Conservation (phyloP, 2,888 invertebrate species). For the Eupithecia exiguata region DNA sequence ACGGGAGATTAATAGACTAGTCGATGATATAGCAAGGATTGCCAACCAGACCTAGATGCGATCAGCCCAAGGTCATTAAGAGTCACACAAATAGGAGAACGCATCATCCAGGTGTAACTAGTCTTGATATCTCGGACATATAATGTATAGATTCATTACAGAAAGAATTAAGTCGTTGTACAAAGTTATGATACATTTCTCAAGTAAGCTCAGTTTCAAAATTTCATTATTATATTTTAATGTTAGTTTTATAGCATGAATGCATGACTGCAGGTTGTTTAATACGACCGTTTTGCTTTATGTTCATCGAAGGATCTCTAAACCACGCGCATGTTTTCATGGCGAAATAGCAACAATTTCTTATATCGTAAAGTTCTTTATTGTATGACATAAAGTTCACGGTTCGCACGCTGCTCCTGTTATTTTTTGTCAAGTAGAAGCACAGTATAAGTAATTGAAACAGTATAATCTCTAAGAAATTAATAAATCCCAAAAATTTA, state of each 20-base stretch:
- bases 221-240: background rate
- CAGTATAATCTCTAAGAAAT: background rate
- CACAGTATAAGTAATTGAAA: constrained; percentile 10
- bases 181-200: background rate
- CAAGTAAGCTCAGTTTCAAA: too few species aligned
- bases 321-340: constrained; percentile 31
- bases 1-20: background rate
- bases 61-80: background rate
- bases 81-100: too few species aligned
- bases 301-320: constrained; percentile 43
- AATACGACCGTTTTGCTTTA: constrained; percentile 16
- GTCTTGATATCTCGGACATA: too few species aligned
- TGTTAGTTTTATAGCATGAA: background rate
- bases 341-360: constrained; percentile 31
- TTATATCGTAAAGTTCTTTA: constrained; percentile 34
- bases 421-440: constrained; percentile 20
- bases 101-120: too few species aligned
- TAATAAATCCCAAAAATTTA: too few species aligned
- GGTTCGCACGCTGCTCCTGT: constrained; percentile 16
- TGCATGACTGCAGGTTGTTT: constrained; percentile 7
- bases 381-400: constrained; percentile 29
- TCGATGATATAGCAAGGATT: background rate
- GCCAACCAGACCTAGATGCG: background rate
- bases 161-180: background rate
- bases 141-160: background rate